Base-by-base conservation (phyloP, 2,113 vertebrate species). In the Etia nguti region DNA sequence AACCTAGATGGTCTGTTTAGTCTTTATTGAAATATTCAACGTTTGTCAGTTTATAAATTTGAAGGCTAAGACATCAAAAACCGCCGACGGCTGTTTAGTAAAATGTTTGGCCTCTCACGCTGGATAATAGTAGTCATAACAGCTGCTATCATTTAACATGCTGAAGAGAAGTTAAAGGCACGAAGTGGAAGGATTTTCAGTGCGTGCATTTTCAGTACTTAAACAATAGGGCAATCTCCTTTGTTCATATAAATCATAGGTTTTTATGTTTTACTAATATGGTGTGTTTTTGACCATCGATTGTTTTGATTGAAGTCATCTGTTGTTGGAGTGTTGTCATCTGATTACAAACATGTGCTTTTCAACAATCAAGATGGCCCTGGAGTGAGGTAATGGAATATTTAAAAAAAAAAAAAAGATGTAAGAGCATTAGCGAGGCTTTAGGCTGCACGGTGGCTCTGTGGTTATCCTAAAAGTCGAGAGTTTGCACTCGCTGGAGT, bases 381-480 rank as follows among this genome's bases (percentile, higher is more conserved):
- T 26, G 41, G 79, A 91, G 80, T 95, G 93, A 94, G 91, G 91
- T 95, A 92, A 95, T 95, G 94, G 93, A 93, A 93, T 89, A 86
- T 87, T 60, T 29, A 24, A 60, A 62, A 36, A 60, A 54, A 34
- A 34, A 34, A 31, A 31, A 65, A 34, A 54, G 59, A 73, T 57
- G 12, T 83, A 84, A 62, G 86, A 88, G 57, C 79, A 57, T 85
- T 84, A 41, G 81, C 13, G 11, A 81, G 41, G 86, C 10, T 62
- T 26, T 20, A 36, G 15, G 36, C 91, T 89, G 81, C 86, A 79
- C 50, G 50, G 86, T 87, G 89, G 81, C 80, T 77, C 56, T 2
- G 75, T 13, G 79, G 79, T 83, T 91, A 46, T 26, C 26, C 13
- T 12, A n/a, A 79, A 48, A 43, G 41, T 86, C 8, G 6, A 43